Conservation (phyloP, 2,888 invertebrate species). For the Drosophila diplacantha region DNA sequence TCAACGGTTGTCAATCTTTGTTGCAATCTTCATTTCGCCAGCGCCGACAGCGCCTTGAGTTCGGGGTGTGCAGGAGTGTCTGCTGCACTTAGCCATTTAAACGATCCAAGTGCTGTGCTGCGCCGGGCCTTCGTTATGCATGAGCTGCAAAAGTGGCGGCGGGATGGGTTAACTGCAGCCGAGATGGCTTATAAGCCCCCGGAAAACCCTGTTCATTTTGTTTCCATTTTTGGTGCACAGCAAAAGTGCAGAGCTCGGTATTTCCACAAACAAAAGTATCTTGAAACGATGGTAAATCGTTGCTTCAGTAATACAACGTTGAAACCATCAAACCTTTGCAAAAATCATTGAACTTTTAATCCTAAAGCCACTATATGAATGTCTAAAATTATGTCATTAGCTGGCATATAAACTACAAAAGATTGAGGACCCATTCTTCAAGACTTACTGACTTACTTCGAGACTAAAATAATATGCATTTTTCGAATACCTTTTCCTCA, state of each 20-base stretch:
- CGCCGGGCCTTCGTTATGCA: slow-evolving; percentile 47
- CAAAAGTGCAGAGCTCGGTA: background rate
- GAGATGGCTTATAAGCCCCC: slow-evolving; percentile 59
- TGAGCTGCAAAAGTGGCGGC: slow-evolving; percentile 47
- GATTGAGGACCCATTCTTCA: too few relatives aligned
- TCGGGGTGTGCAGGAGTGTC: slow-evolving; percentile 15
- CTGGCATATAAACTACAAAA: too few relatives aligned
- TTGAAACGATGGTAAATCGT: background rate
- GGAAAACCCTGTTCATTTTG: slow-evolving; percentile 12
- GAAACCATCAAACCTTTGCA: too few relatives aligned
- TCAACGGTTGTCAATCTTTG: slow-evolving; percentile 69
- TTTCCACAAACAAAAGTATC: background rate
- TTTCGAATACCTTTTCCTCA: background rate
- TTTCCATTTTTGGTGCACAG: background rate
- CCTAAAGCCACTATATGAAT: too few relatives aligned
- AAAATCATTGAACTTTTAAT: too few relatives aligned
- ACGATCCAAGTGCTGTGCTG: slow-evolving; percentile 11
- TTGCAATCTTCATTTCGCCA: slow-evolving; percentile 64
- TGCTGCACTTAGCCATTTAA: slow-evolving; percentile 49
- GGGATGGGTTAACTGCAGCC: slow-evolving; percentile 57
- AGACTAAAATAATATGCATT: background rate
- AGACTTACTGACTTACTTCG: too few relatives aligned
- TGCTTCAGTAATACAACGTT: background rate
- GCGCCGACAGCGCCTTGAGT: slow-evolving; percentile 44
- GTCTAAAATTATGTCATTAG: too few relatives aligned